Base-by-base conservation (phyloP, 1,140 invertebrate genomes). In the Magallana ariakensis region DNA sequence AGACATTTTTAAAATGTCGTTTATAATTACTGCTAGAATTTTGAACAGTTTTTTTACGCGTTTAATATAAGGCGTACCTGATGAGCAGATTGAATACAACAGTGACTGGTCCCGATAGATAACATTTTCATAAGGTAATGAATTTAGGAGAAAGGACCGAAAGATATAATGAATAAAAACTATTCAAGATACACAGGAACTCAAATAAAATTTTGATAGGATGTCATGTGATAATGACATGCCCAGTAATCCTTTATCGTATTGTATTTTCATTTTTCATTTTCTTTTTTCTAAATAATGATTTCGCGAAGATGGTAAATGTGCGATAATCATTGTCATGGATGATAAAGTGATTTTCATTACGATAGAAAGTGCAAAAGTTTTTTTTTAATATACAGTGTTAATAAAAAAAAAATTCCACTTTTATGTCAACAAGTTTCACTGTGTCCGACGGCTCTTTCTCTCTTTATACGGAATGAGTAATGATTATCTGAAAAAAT, bases 1-100 rank as follows among this genome's bases (percentile, higher is more conserved):
- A 75, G 66, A 62, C 58, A 26, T 75, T 75, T 46, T 75, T 75
- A 75, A 75, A 75, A 26, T 75, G 66, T 75, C 66, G 22, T 75
- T 75, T 33, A 75, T 75, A 75, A 75, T 75, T 19, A 33, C 33
- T 46, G 33, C 33, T 46, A 46, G 33, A 75, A 75, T 26, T 11
- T 26, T 75, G 13, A 26, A 10, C 66, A 75, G 66, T 26, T 26
- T 70, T 19, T 46, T 46, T 46, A 46, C 5, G 33, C 33, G 1
- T 46, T 46, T 46, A 46, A 46, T 46, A 46, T 4, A 46, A 46
- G 19, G 22, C 22, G 22, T 13, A 75, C 2, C 11, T 33, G 66
- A 75, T 75, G 66, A 26, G 66, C 66, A 33, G 22, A 75, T 2
- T 33, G 66, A 75, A 75, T 11, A 75, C 66, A 75, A 26, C 33